Base-by-base conservation (phyloP, 2,797 vertebrate species). In the Enteromius unitaeniatus region DNA sequence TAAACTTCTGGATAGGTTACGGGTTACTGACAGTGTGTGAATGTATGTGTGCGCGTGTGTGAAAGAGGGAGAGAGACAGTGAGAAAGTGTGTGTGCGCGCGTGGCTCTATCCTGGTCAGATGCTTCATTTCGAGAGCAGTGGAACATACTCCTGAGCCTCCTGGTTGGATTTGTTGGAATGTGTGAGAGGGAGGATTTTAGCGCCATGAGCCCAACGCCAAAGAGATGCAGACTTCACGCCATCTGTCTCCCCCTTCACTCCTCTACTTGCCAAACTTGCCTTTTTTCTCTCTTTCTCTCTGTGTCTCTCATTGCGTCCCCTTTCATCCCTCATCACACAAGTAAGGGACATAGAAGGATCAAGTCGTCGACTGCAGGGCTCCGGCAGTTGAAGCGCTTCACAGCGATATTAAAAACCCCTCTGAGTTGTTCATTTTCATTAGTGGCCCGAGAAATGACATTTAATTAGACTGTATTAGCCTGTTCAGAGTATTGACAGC, bases 81-180 rank as follows among this genome's bases (percentile, higher is more conserved):
- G 79, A 83, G 85, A 53, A 77, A 85, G 45, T 79, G 83, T 83
- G 77, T 79, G 45, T 47, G 45, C 85, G 88, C 75, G 58, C 70
- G 85, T 51, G 85, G 86, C 88, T 90, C 86, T 83, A 79, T 81
- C 85, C 87, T 91, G 92, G 93, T 93, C 94, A 93, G 91, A 86
- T 92, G 89, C 91, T 91, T 80, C 68, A 83, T 86, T 89, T 86
- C 88, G 90, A 70, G 91, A 91, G 91, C 90, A 92, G 93, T 93
- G 94, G 92, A 93, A 93, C 94, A 94, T 93, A 94, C 94, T 95
- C 93, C 91, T 92, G 92, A 93, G 93, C 94, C 95, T 95, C 95
- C 94, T 95, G 93, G 92, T 95, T 94, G 93, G 94, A 95, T 95
- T 95, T 94, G 94, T 95, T 95, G 94, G 95, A 95, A 95, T 96